Conservation (phyloP, 2,888 invertebrate genomes). For the Tetragonula carbonaria region DNA sequence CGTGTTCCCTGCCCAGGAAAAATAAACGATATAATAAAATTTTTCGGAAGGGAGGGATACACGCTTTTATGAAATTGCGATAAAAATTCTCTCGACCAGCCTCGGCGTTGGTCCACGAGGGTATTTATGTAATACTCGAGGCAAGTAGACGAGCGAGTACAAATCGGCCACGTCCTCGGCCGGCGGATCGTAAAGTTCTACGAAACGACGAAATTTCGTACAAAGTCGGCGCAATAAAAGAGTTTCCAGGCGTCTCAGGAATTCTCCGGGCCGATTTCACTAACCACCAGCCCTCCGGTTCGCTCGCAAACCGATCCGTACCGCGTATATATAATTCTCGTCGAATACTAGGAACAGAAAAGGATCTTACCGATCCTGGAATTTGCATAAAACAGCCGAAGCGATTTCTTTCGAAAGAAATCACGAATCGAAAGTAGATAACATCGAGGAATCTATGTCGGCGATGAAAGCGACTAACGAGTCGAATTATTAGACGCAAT, state of each 20-base stretch:
- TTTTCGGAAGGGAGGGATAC: slow-evolving; percentile 34
- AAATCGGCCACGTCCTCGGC: neutral
- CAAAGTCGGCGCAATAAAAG: slow-evolving; percentile 59
- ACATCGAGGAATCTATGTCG: neutral
- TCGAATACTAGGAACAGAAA: slow-evolving; percentile 48
- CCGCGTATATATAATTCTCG: slow-evolving; percentile 35
- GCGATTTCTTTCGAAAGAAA: slow-evolving; percentile 15
- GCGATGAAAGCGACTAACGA: neutral
- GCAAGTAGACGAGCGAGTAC: slow-evolving; percentile 13
- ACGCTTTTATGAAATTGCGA: slow-evolving; percentile 59
- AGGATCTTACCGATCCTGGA: slow-evolving; percentile 41
- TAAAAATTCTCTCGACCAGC: slow-evolving; percentile 26
- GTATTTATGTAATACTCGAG: slow-evolving; percentile 54
- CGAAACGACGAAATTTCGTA: slow-evolving; percentile 48
- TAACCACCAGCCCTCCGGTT: slow-evolving; percentile 27
- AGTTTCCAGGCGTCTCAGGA: slow-evolving; percentile 22
- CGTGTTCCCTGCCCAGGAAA: slow-evolving; percentile 28
- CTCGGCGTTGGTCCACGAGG: neutral
- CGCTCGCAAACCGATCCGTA: slow-evolving; percentile 23
- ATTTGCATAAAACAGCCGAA: slow-evolving; percentile 50
- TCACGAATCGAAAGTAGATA: neutral
- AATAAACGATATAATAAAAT: slow-evolving; percentile 56
- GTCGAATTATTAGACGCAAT: neutral
- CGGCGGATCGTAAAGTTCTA: slow-evolving; percentile 49
- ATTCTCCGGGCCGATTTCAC: slow-evolving; percentile 25